Evolutionary conservation across 2,797 vertebrate genomes (phyloP).

Genomic region (Meriones psammophilus): DNA sequence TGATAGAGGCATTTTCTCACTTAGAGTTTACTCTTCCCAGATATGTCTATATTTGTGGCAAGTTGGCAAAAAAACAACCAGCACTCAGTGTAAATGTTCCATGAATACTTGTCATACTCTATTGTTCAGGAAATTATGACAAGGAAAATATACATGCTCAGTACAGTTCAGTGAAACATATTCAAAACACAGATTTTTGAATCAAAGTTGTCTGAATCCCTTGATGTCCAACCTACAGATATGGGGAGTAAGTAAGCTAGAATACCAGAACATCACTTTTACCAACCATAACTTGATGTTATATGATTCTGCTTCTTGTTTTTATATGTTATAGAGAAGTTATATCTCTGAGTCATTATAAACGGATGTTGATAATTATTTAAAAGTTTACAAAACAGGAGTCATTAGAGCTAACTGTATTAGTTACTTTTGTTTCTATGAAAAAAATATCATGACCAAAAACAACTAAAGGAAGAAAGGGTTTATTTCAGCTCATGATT

Average conservation of each 20-base stretch:
- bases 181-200: neutral
- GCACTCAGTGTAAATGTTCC: neutral
- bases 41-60: neutral
- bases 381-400: constrained; percentile 27
- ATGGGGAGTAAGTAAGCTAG: neutral
- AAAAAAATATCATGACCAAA: neutral
- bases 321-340: neutral
- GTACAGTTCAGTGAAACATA: neutral
- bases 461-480: neutral
- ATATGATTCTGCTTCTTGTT: constrained; percentile 5
- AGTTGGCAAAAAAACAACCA: neutral
- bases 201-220: neutral
- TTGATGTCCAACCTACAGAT: neutral
- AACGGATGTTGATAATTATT: neutral
- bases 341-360: neutral
- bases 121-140: neutral
- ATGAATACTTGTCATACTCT: neutral
- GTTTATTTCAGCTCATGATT: neutral
- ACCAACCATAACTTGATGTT: neutral
- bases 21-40: neutral
- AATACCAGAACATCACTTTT: neutral
- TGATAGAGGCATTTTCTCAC: neutral
- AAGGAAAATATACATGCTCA: neutral
- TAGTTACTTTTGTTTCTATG: neutral
- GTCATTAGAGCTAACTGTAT: neutral